Evolutionary conservation across 2,888 invertebrate genomes (phyloP).

Genomic region (Neria commutata): DNA sequence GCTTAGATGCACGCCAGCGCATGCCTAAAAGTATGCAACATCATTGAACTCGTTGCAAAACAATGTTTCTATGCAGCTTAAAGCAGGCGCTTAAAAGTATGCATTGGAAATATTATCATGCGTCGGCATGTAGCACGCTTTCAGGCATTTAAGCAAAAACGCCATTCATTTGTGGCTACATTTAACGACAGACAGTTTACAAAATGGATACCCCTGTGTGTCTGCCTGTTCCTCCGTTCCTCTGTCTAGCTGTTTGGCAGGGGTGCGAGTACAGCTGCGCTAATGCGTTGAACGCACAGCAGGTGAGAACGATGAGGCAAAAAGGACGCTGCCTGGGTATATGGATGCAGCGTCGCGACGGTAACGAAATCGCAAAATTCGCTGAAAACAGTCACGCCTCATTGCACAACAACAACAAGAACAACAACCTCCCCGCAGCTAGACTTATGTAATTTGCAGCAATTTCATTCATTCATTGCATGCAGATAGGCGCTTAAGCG

Average conservation of each 20-base stretch:
- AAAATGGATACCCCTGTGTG: conserved; percentile 13
- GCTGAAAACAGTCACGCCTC: neutral
- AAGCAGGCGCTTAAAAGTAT: conserved; percentile 7
- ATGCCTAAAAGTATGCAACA: neutral
- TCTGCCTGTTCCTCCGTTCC: neutral
- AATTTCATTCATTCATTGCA: neutral
- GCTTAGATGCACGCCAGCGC: neutral
- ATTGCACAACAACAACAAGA: neutral
- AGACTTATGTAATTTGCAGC: conserved; percentile 1
- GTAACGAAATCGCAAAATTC: neutral
- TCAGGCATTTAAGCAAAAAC: conserved; percentile 23
- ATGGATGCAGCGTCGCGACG: neutral
- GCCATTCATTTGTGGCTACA: conserved; percentile 32
- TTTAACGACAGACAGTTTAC: conserved; percentile 29
- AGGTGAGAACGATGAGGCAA: neutral
- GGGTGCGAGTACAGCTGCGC: neutral
- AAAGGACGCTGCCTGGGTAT: neutral
- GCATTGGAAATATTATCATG: neutral
- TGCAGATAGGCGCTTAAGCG: neutral
- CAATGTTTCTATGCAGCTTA: conserved; percentile 4
- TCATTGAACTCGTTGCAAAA: neutral
- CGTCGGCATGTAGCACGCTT: neutral
- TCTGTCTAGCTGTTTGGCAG: neutral
- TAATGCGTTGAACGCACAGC: neutral
- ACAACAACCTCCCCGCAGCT: neutral